Base-by-base conservation (phyloP, 2,113 vertebrate genomes). In the Lamprologus ornatipinnis region DNA sequence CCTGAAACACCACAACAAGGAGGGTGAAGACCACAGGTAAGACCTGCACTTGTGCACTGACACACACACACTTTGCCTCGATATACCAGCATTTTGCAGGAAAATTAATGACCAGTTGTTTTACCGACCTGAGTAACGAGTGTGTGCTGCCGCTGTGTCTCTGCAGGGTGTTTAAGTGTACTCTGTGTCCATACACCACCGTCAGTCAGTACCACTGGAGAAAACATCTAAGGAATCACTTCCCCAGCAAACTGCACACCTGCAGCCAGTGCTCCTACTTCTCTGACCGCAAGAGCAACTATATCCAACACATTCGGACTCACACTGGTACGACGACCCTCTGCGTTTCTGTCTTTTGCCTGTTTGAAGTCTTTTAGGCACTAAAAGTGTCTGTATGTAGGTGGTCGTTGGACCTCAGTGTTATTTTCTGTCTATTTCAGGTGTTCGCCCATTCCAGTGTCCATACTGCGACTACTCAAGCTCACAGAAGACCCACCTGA, bases 191-290 rank as follows among this genome's bases (percentile, higher is more conserved):
- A 0, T 99, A 99, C 84, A 99, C 98, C 79, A 99, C 99, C 0
- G 97, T 99, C 82, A 99, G 99, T 82, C 98, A 99, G 91, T 99
- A 99, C 87, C 99, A 99, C 95, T 99, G 99, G 99, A 98, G 98
- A 95, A 99, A 99, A 92, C 99, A 99, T 94, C 95, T 99, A 88
- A 97, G 98, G 89, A 99, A 99, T 89, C 99, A 99, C 92, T 99
- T 99, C 90, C 98, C 98, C 79, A 97, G 98, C 92, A 99, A 99
- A 91, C 97, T 99, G 7, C 99, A 99, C 95, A 99, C 98, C 9
- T 99, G 99, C 91, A 97, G 96, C 63, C 98, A 99, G 78, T 99
- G 99, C 85, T 98, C 97, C 89, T 99, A 99, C 93, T 99, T 99
- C 95, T 99, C 98, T 1, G 99, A 99, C 95, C 96, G 98, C 86